Evolutionary conservation across 2,888 invertebrate genomes (phyloP).

Genomic region (Oligia latruncula): DNA sequence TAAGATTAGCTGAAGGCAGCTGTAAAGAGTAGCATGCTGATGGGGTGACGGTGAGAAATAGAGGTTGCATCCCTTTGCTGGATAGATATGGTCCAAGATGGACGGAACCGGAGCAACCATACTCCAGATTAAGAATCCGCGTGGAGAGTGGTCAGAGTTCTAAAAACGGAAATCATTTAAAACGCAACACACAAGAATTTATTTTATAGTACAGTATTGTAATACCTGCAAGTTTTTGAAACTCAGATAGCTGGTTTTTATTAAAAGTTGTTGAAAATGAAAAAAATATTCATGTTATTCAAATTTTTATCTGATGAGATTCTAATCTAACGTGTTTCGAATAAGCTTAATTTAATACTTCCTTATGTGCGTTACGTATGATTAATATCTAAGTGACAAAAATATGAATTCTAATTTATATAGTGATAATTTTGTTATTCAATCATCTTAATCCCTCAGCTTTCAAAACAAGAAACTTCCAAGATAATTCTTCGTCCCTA

Average conservation of each 20-base stretch:
- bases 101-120: background rate
- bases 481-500: background rate
- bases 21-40: background rate
- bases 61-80: background rate
- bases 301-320: background rate
- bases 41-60: background rate
- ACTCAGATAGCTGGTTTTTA: background rate
- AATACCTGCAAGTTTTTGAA: background rate
- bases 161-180: background rate
- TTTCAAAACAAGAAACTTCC: background rate
- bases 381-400: background rate
- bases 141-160: background rate
- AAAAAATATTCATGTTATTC: no score
- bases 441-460: conserved; percentile 19
- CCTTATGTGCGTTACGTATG: background rate
- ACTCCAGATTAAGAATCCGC: background rate
- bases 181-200: background rate
- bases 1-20: background rate
- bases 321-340: background rate
- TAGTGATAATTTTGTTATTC: conserved; percentile 21
- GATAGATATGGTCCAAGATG: background rate
- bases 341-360: background rate
- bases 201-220: background rate
- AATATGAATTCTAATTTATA: conserved; percentile 20
- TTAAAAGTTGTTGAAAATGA: background rate